Evolutionary conservation across 2,113 vertebrate genomes (phyloP).

Genomic region (Suncus etruscus): DNA sequence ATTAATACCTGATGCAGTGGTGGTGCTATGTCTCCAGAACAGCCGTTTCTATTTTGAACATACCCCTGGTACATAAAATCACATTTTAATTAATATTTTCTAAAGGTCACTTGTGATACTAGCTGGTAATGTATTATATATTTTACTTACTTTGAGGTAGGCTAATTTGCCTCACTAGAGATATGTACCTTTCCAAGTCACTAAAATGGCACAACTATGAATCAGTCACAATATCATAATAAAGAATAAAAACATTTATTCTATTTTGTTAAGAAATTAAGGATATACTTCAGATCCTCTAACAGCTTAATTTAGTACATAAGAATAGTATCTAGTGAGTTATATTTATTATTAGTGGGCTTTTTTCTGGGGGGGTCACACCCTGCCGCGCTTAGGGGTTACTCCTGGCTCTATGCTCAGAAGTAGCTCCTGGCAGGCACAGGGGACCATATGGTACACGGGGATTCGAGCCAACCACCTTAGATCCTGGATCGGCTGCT

Average conservation of each 20-base stretch:
- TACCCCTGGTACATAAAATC: slow-evolving; percentile 42
- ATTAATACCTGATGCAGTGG: slow-evolving; percentile 53
- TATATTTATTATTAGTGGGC: slow-evolving; percentile 83
- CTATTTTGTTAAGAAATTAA: slow-evolving; percentile 64
- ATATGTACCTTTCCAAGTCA: slow-evolving; percentile 42
- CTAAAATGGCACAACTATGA: not conserved
- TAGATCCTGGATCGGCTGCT: too few relatives aligned
- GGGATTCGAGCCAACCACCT: too few relatives aligned
- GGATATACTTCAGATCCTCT: slow-evolving; percentile 50
- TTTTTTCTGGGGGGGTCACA: too few relatives aligned
- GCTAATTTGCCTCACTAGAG: slow-evolving; percentile 9
- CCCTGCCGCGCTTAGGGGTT: too few relatives aligned
- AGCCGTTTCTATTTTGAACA: slow-evolving; percentile 60
- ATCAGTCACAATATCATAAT: slow-evolving; percentile 12
- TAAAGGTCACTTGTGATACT: slow-evolving; percentile 68
- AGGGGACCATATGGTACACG: too few relatives aligned
- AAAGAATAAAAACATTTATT: slow-evolving; percentile 49
- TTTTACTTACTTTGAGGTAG: slow-evolving; percentile 69
- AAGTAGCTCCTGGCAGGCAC: too few relatives aligned
- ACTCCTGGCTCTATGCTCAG: too few relatives aligned
- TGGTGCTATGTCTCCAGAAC: slow-evolving; percentile 17
- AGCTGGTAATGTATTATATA: slow-evolving; percentile 47
- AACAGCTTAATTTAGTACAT: slow-evolving; percentile 78
- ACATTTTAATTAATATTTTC: slow-evolving; percentile 77
- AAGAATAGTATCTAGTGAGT: slow-evolving; percentile 80